Base-by-base conservation (phyloP, 2,888 invertebrate species). In the Cerastoderma edule region DNA sequence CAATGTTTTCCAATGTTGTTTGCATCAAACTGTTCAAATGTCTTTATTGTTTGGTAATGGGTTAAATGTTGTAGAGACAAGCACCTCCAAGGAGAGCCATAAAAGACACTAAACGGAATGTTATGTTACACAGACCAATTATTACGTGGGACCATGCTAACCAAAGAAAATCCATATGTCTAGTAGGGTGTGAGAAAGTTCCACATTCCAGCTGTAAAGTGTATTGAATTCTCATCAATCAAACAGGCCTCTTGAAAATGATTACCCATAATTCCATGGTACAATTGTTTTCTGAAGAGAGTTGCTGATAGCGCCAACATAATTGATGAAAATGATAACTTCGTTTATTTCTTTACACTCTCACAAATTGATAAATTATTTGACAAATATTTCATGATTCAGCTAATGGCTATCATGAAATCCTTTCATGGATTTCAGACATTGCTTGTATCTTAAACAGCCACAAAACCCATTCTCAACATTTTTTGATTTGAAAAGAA, bases 181-280 rank as follows among this genome's bases (percentile, higher is more conserved):
- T 60, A 60, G 60, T 39, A 60, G 16, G 60, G 33, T 39, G 60
- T 60, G 60, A 60, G 60, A 60, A 60, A 16, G 60, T 60, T 33
- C 60, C 39, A 60, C 24, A 60, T 60, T 39, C 60, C 35, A 35
- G 39, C 35, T 60, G 35, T 39, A 39, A 39, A 60, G 8, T 24
- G 60, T 60, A 60, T 60, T 60, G 60, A 60, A 60, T 60, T 60
- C 60, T 39, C 60, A 60, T 60, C 60, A 60, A 60, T 60, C 60
- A 60, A 60, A 27, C 60, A 39, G 60, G 27, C 60, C 60, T 39
- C 60, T 60, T 60, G 60, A 60, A 60, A 60, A 60, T 60, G 60
- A 60, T 60, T 60, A 60, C 60, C 60, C 60, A 60, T 60, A 60
- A 60, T 60, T 60, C 60, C 60, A 60, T 60, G 60, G 24, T 33